phyloP scores from a whole-genome alignment of 2,113 vertebrate genomes.

The Lepus europaeus region DNA sequence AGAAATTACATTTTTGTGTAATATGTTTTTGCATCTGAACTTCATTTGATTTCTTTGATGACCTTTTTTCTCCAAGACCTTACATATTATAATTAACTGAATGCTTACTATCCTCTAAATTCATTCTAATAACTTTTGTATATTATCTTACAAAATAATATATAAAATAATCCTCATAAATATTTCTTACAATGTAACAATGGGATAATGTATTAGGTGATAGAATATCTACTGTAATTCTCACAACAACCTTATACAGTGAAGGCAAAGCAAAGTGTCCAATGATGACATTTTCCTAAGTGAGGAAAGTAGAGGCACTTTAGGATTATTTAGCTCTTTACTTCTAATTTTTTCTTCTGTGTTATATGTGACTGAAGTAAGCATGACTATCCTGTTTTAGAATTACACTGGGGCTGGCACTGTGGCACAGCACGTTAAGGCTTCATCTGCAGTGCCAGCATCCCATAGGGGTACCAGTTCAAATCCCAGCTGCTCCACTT shows the following conservation, averaged over 20 bases:
- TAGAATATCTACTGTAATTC: neutral
- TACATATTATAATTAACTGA: neutral
- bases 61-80: neutral
- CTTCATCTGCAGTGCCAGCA: too few species aligned
- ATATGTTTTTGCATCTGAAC: neutral
- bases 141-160: conserved; percentile 4
- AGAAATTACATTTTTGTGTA: neutral
- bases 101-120: neutral
- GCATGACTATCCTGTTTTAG: neutral
- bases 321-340: neutral
- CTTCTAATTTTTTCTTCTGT: neutral
- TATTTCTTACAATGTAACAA: neutral
- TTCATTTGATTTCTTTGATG: conserved; percentile 33
- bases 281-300: neutral
- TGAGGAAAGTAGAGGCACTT: neutral
- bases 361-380: neutral
- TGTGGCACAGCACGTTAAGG: too few species aligned
- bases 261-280: neutral
- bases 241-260: neutral
- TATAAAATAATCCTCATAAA: neutral
- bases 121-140: neutral
- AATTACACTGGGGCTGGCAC: neutral
- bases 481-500: too few species aligned
- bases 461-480: too few species aligned
- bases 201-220: neutral